Evolutionary conservation across 1,140 invertebrate species (phyloP).

Genomic region (Stenopsyche tienmushanensis): DNA sequence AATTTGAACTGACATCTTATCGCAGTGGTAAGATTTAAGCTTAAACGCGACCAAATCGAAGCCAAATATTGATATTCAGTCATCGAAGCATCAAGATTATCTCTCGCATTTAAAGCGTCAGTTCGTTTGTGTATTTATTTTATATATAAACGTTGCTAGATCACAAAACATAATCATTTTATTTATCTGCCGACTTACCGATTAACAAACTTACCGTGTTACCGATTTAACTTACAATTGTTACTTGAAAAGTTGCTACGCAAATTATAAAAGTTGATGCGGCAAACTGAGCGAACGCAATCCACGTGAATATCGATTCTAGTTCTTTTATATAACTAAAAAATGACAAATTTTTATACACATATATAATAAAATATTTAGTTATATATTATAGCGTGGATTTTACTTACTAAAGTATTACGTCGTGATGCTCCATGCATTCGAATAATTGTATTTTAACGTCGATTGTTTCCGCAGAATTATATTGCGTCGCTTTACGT

Average conservation of each 20-base stretch:
- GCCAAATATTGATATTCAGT: too few species aligned
- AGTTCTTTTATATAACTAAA: conserved; percentile 32
- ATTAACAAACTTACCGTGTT: background rate
- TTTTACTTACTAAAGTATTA: conserved; percentile 28
- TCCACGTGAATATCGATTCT: conserved; percentile 33
- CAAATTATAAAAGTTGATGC: conserved; percentile 30
- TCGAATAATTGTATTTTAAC: conserved; percentile 25
- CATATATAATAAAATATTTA: background rate
- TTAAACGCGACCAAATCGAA: too few species aligned
- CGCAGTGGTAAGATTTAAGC: too few species aligned
- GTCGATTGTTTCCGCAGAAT: background rate
- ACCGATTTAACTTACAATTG: conserved; percentile 5
- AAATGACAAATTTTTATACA: background rate
- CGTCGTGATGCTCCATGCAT: conserved; percentile 30
- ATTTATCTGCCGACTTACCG: too few species aligned
- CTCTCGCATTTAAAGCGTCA: too few species aligned
- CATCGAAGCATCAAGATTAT: too few species aligned
- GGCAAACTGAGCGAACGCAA: conserved; percentile 21
- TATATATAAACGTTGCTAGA: too few species aligned
- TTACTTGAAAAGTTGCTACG: conserved; percentile 22
- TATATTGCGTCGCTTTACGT: background rate
- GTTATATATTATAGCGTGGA: background rate
- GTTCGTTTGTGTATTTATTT: too few species aligned
- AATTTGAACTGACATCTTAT: too few species aligned
- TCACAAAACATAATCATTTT: too few species aligned